Base-by-base conservation (phyloP, 1,140 invertebrate genomes). In the Hesperophylax magnus region DNA sequence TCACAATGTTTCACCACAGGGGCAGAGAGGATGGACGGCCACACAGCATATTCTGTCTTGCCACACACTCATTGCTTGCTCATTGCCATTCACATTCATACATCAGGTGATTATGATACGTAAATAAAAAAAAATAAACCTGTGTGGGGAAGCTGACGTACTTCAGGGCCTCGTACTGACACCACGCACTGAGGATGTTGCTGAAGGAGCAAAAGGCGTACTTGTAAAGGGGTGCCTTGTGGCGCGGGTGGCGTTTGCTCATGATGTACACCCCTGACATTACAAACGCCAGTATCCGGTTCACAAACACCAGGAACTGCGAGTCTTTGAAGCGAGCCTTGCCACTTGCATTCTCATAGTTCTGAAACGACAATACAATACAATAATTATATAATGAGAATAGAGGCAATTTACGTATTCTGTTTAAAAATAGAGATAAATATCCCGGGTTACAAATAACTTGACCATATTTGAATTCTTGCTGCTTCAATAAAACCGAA, bases 171-270 rank as follows among this genome's bases (percentile, higher is more conserved):
- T 99, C 98, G 87, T 99, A 99, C 89, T 99, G 98, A 89, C 97
- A 99, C 98, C 98, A 99, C 56, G 97, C 98, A 87, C 98, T 99
- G 93, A 99, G 94, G 80, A 99, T 97, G 89, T 99, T 99, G 18
- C 97, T 98, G 84, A 99, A 94, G 0, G 98, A 98, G 87, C 97
- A 97, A 90, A 95, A 99, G 0, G 96, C 96, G 90, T 99, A 99
- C 90, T 98, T 97, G 88, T 99, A 99, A 3, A 99, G 90, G 5
- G 98, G 98, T 69, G 96, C 95, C 60, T 91, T 91, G 85, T 97
- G 94, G 7, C 93, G 89, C 7, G 95, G 93, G 82, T 95, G 93
- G 63, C 93, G 87, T 78, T 91, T 89, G 54, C 89, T 88, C 77
- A 90, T 80, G 27, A 93, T 85, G 85, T 93, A 93, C 15, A 89